These are phyloP conservation scores for Apantesis nais DNA, from an alignment of 2,888 invertebrate species.

Conservation along the genomic window DNA sequence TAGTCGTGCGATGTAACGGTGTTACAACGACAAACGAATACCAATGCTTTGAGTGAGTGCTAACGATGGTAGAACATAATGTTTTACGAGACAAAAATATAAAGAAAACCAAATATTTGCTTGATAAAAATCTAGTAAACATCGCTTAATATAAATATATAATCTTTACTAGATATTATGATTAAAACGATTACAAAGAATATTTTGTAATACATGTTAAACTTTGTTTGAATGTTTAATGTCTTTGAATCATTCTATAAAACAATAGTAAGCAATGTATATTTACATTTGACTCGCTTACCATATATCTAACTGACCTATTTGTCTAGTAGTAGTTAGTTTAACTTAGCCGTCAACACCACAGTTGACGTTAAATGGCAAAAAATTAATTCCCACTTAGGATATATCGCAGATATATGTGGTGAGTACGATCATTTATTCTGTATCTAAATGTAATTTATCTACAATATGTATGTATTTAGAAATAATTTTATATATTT, in stretches of 20 bases:
- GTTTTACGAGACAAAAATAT: constrained; percentile 2
- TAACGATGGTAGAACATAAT: not conserved
- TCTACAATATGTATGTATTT: no score
- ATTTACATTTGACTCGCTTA: not conserved
- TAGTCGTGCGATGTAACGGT: constrained; percentile 49
- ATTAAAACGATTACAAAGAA: not conserved
- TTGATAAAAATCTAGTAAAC: not conserved
- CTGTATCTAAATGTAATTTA: no score
- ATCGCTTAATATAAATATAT: not conserved
- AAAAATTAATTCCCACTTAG: no score
- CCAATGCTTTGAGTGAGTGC: constrained; percentile 23
- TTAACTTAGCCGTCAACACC: no score
- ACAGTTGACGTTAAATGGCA: no score
- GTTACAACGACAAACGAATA: constrained; percentile 39
- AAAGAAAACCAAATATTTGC: not conserved
- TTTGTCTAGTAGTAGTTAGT: no score
- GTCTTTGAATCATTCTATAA: not conserved
- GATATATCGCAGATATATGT: no score
- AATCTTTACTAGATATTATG: constrained; percentile 1
- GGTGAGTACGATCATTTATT: no score
- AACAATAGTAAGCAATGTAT: not conserved
- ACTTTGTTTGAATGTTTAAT: not conserved
- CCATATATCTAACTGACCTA: no score
- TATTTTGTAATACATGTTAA: not conserved
- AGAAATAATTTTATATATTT: no score